phyloP scores from a whole-genome alignment of 2,888 invertebrate genomes.

The Steinernema scapterisci region DNA sequence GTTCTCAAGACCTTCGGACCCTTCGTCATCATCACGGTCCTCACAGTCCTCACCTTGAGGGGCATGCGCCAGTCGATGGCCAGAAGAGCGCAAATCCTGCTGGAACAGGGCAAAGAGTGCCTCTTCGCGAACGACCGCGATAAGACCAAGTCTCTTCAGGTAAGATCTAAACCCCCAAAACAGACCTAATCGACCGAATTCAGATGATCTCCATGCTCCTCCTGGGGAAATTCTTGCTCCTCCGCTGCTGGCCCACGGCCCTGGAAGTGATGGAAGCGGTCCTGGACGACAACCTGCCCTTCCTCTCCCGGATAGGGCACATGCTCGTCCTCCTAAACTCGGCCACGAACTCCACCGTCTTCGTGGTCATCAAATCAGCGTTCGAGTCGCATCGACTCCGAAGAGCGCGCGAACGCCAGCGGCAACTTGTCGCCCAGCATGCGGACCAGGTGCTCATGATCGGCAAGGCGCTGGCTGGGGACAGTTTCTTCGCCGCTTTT shows the following conservation, averaged over 20 bases:
- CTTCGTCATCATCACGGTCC: constrained; percentile 50
- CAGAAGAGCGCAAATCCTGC: constrained; percentile 52
- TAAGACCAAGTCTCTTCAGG: constrained; percentile 56
- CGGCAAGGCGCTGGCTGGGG: constrained; percentile 55
- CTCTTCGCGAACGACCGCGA: constrained; percentile 54
- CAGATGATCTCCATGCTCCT: constrained; percentile 55
- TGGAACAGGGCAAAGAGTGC: constrained; percentile 54
- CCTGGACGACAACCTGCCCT: constrained; percentile 2
- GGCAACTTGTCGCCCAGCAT: constrained; percentile 51
- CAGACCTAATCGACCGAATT: constrained; percentile 8
- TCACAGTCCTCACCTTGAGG: constrained; percentile 47
- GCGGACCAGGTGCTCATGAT: constrained; percentile 58
- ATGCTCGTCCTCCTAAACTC: constrained; percentile 51
- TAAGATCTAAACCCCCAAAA: constrained; percentile 18
- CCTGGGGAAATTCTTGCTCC: constrained; percentile 53
- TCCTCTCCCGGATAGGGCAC: constrained; percentile 13
- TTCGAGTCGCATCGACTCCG: constrained; percentile 53
- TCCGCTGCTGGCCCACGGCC: constrained; percentile 54
- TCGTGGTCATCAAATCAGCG: constrained; percentile 56
- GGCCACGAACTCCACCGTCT: constrained; percentile 56
- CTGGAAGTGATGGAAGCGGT: constrained; percentile 37
- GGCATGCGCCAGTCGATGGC: constrained; percentile 56
- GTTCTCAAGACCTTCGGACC: constrained; percentile 56
- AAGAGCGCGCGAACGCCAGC: constrained; percentile 36
- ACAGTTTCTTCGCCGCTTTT: constrained; percentile 34